Evolutionary conservation across 2,797 vertebrate species (phyloP).

Genomic region (Enteromius treurensis): DNA sequence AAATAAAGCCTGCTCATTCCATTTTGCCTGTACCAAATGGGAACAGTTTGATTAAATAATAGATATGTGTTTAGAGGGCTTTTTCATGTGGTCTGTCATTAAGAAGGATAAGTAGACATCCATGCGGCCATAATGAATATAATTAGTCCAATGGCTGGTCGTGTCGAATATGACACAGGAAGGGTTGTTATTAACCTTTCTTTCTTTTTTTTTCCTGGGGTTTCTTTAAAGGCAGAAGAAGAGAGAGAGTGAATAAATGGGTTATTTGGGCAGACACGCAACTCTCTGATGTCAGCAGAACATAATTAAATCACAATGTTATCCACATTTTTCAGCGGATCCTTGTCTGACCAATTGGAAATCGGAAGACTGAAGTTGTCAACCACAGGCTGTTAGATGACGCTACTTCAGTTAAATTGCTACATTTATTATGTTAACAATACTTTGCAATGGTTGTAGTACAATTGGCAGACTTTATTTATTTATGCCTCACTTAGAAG

Average conservation of each 20-base stretch:
- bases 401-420: not conserved
- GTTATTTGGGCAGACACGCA: constrained; percentile 59
- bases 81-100: constrained; percentile 90
- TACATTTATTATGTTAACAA: not conserved
- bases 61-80: constrained; percentile 92
- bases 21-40: constrained; percentile 84
- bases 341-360: constrained; percentile 28
- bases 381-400: constrained; percentile 10
- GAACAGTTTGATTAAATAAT: constrained; percentile 99
- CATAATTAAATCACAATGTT: constrained; percentile 61
- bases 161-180: constrained; percentile 93
- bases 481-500: not conserved
- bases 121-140: constrained; percentile 96
- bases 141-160: constrained; percentile 87
- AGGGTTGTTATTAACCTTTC: constrained; percentile 96
- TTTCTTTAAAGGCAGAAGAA: constrained; percentile 70
- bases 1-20: constrained; percentile 86
- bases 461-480: not conserved
- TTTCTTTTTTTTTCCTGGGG: constrained; percentile 76
- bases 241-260: constrained; percentile 57
- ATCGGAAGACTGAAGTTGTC: constrained; percentile 3
- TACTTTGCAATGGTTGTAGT: not conserved
- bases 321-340: constrained; percentile 35
- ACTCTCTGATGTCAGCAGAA: constrained; percentile 56
- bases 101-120: constrained; percentile 95